Evolutionary conservation across 2,888 invertebrate species (phyloP).

Genomic region (Leptothorax acervorum): DNA sequence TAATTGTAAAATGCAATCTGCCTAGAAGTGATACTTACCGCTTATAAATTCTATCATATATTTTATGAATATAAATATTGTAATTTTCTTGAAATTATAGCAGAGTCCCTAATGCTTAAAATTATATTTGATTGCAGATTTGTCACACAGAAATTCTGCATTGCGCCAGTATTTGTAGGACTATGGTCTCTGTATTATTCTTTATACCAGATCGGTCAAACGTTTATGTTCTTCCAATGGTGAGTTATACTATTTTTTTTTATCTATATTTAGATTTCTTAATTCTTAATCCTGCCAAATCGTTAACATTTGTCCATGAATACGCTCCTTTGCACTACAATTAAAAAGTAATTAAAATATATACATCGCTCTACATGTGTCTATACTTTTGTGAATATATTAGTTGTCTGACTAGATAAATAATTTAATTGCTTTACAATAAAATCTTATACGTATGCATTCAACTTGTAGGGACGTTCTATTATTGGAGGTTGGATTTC

Average conservation of each 20-base stretch:
- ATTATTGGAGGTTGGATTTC: conserved; percentile 91
- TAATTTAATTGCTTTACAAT: background rate
- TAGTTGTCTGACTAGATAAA: background rate
- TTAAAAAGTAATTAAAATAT: background rate
- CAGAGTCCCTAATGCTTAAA: background rate
- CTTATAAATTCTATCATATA: background rate
- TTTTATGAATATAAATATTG: background rate
- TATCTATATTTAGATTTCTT: background rate
- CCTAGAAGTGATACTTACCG: background rate
- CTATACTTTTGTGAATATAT: background rate
- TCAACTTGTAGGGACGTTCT: conserved; percentile 89
- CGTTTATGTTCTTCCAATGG: conserved; percentile 92
- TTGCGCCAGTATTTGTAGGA: conserved; percentile 88
- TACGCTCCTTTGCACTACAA: background rate
- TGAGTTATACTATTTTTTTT: conserved; percentile 82
- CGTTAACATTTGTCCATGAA: background rate
- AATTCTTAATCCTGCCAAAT: background rate
- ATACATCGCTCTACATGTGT: background rate
- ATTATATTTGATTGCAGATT: conserved; percentile 85
- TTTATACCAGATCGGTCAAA: conserved; percentile 91
- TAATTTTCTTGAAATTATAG: background rate
- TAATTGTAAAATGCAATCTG: background rate
- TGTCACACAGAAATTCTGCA: conserved; percentile 88
- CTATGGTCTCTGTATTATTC: conserved; percentile 91
- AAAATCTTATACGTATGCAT: background rate